Base-by-base conservation (phyloP, 2,797 vertebrate genomes). In the Melanotaenia boesemani region DNA sequence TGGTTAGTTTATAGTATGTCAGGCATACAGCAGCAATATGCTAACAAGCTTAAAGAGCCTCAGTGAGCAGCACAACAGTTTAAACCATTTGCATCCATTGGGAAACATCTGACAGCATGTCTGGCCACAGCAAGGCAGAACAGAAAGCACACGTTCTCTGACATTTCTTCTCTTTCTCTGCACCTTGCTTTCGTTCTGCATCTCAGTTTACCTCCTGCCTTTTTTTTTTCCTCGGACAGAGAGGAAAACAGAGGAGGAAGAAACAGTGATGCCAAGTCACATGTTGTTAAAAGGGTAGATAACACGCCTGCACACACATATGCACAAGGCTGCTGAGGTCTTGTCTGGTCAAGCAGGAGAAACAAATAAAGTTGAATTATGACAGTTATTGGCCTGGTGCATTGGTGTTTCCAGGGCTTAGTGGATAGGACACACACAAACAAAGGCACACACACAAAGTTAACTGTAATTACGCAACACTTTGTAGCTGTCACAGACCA, bases 331-430 rank as follows among this genome's bases (percentile, higher is more conserved):
- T 71, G 79, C 48, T 60, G 76, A 72, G 3, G 28, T 28, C 4
- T 28, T 74, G 77, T 83, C 81, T 86, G 85, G 76, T 79, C 16
- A 12, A 82, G 81, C 67, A 87, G 81, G 36, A 85, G 81, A 90
- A 86, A 88, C 85, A 89, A 89, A 89, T 83, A 89, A 86, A 87
- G 65, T 67, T 85, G 77, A 81, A 88, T 86, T 86, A 83, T 86
- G 79, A 89, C 83, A 88, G 86, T 91, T 88, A 89, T 83, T 75
- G 74, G 79, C 82, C 84, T 76, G 85, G 63, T 89, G 68, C 34
- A 63, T 64, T 37, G 63, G 57, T 79, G 82, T 88, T 87, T 85
- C 88, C 86, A 87, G 79, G 79, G 75, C 8, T 83, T 79, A 83
- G 77, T 80, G 83, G 77, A 87, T 80, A 80, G 74, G 60, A 81